Percentiles rank a stretch among this genome's conserved stretches.
Conservation (phyloP, 1,140 invertebrate genomes). For the Drosophila kikkawai region DNA sequence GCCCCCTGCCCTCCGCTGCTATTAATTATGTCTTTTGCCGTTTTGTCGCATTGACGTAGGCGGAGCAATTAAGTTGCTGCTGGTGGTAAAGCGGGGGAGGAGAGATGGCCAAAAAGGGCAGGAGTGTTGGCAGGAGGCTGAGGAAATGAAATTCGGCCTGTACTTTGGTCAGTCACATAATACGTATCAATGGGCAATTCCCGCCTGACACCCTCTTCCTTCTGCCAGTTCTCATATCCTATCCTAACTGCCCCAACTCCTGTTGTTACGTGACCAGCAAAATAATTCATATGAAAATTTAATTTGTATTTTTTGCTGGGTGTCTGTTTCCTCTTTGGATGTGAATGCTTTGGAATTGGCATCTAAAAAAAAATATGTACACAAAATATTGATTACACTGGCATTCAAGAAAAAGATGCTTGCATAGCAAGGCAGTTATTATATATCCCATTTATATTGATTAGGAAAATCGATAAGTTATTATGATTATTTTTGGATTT, state of each 20-base stretch:
- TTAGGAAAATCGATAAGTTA: not conserved
- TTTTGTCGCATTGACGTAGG: conserved; percentile 79
- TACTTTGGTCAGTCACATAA: conserved; percentile 72
- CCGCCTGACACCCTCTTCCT: conserved; percentile 9
- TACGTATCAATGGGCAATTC: conserved; percentile 77
- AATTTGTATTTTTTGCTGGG: conserved; percentile 64
- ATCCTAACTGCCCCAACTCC: not conserved
- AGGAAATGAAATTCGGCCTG: conserved; percentile 42
- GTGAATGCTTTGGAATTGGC: conserved; percentile 16
- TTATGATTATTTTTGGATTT: too few relatives aligned
- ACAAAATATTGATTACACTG: conserved; percentile 27
- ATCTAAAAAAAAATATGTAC: conserved; percentile 21
- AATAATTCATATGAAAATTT: conserved; percentile 83
- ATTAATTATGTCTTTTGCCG: conserved; percentile 83
- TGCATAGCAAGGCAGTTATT: too few relatives aligned
- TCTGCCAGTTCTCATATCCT: conserved; percentile 12
- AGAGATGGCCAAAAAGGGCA: not conserved
- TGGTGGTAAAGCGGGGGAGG: conserved; percentile 2
- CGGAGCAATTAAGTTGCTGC: conserved; percentile 72
- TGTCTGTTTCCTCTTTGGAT: conserved; percentile 6
- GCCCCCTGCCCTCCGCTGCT: conserved; percentile 29
- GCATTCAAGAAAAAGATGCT: not conserved
- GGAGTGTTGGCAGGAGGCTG: not conserved
- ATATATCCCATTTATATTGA: not conserved
- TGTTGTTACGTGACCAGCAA: conserved; percentile 72